phyloP scores from a whole-genome alignment of 2,888 invertebrate genomes.

The Galerucella pusilla region DNA sequence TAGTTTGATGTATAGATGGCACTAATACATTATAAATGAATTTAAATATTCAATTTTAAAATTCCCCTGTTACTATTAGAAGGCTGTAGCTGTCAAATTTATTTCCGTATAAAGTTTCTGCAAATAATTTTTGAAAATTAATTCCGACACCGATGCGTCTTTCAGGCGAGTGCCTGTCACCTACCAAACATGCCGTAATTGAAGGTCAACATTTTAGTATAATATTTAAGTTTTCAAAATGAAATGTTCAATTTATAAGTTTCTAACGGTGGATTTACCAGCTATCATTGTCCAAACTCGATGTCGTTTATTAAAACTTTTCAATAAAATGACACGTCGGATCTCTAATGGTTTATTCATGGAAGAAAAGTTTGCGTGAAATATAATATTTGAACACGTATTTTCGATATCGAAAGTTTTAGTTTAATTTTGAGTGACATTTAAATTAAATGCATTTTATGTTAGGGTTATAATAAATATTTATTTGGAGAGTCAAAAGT shows the following conservation, averaged over 20 bases:
- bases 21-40: background rate
- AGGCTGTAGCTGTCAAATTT: no score
- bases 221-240: conserved; percentile 7
- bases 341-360: conserved; percentile 32
- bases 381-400: conserved; percentile 27
- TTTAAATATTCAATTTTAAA: no score
- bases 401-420: conserved; percentile 30
- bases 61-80: no score
- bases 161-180: background rate
- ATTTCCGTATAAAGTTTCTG: background rate
- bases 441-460: conserved; percentile 31
- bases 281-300: conserved; percentile 14
- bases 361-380: conserved; percentile 27
- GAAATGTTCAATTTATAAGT: conserved; percentile 2
- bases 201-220: conserved; percentile 7
- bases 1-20: background rate
- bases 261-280: background rate
- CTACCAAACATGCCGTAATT: background rate
- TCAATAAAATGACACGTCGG: conserved; percentile 26
- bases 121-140: background rate
- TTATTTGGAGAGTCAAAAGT: conserved; percentile 8
- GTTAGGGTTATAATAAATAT: background rate
- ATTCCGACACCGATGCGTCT: background rate
- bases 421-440: conserved; percentile 32
- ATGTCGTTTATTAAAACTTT: conserved; percentile 24